Base-by-base conservation (phyloP, 1,140 invertebrate species). In the Brachionus paranguensis region DNA sequence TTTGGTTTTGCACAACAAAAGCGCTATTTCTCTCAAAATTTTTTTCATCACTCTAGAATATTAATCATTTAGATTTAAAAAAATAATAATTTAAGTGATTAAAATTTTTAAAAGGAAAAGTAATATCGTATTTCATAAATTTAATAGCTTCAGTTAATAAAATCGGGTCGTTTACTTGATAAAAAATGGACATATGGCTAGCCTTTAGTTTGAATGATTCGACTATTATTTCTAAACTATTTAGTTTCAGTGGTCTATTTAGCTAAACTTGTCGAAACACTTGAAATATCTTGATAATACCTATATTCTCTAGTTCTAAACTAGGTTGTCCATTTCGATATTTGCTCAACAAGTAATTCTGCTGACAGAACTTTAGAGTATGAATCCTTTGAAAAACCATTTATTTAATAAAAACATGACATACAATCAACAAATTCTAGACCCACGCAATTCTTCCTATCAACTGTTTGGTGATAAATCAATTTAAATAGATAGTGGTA, bases 211-310 rank as follows among this genome's bases (percentile, higher is more conserved):
- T 17, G 17, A 43, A 72, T 20, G 29, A 41, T 10, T 41, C 37
- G 37, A 72, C 17, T 72, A 43, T 72, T 72, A 68, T 68, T 72
- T 72, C 68, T 72, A 72, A 72, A 72, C 33, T 72, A 72, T 72
- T 72, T 72, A 72, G 43, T 72, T 72, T 72, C 68, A 72, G 68
- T 72, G 68, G 68, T 72, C 68, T 72, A 72, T 72, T 72, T 72
- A 43, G 17, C 68, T 20, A 72, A 41, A 41, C 37, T 72, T 5
- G n/a, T 43, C 68, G 68, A 72, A 72, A 72, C 68, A 72, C 68
- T 72, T 72, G 3, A 72, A 72, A 72, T 43, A 17, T 24, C 68
- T 72, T 72, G 68, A 72, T 72, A 72, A 72, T 72, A 68, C 65
- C 65, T 68, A 33, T 14, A 33, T 68, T 68, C n/a, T 68, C 65